phyloP scores from a whole-genome alignment of 1,140 invertebrate species.

The Anastrepha ludens region DNA sequence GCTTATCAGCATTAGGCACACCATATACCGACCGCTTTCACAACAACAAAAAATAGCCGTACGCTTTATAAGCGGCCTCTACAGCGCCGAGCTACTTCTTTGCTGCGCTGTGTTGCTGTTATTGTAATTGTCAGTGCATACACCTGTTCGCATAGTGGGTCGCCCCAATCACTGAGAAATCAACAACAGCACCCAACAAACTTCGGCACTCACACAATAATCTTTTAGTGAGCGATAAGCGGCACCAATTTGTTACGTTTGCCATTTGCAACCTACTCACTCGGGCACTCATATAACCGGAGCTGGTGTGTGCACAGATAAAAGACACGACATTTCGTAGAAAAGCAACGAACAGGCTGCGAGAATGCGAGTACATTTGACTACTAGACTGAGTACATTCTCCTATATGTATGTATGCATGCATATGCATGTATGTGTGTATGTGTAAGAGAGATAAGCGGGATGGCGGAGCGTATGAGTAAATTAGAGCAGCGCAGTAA shows the following conservation, averaged over 20 bases:
- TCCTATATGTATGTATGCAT: background rate
- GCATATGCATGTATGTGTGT: background rate
- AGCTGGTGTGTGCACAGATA: background rate
- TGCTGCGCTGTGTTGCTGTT: background rate
- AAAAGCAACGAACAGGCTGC: too few species aligned
- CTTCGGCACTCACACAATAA: background rate
- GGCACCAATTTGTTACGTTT: slow-evolving; percentile 8
- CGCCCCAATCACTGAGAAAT: background rate
- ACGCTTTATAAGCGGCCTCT: background rate
- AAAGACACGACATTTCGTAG: background rate
- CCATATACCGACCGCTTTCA: background rate
- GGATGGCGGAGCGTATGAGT: background rate
- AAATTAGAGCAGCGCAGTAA: background rate
- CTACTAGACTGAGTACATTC: too few species aligned
- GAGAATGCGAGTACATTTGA: too few species aligned
- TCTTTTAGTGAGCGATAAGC: slow-evolving; percentile 4
- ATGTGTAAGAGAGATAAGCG: background rate
- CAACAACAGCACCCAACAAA: background rate
- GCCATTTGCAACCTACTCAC: background rate
- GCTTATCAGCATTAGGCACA: background rate
- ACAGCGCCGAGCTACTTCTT: background rate
- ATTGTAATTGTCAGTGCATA: background rate
- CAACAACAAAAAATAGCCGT: background rate
- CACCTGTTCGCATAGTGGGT: background rate
- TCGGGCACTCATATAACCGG: background rate